Conservation (phyloP, 2,797 vertebrate species). For the Coracias cyanogaster region DNA sequence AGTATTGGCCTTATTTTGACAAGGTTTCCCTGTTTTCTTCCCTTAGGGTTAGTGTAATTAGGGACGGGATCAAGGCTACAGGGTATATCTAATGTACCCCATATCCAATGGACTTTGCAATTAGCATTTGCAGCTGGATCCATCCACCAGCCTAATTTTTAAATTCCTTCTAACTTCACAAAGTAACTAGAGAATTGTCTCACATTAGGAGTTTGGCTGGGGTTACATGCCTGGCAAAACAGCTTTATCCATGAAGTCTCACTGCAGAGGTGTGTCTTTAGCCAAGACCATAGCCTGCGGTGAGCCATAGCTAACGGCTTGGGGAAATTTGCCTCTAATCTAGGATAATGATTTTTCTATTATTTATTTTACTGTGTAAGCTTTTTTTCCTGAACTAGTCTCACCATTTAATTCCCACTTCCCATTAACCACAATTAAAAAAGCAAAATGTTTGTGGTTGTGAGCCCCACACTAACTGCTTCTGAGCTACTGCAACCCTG, state of each 20-base stretch:
- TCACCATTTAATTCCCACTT: neutral
- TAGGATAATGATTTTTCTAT: neutral
- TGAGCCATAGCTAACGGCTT: neutral
- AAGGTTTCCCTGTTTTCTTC: neutral
- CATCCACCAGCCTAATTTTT: neutral
- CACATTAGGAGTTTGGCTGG: neutral
- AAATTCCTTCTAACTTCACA: neutral
- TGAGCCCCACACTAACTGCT: neutral
- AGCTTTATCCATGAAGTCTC: neutral
- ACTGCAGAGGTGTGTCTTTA: neutral
- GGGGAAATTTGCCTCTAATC: neutral
- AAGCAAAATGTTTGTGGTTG: neutral
- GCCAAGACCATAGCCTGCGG: neutral
- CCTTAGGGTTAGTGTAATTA: neutral
- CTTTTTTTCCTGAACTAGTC: neutral
- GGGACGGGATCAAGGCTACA: neutral
- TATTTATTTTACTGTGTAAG: neutral
- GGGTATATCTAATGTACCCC: neutral
- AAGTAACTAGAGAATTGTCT: neutral
- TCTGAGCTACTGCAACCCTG: neutral
- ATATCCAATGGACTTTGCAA: neutral
- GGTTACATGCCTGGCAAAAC: neutral
- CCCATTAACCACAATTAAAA: neutral
- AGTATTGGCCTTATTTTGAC: neutral
- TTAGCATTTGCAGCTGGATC: neutral